These are phyloP conservation scores for Thripadectes ignobilis DNA, from an alignment of 2,797 vertebrate species.

Conservation along the genomic window DNA sequence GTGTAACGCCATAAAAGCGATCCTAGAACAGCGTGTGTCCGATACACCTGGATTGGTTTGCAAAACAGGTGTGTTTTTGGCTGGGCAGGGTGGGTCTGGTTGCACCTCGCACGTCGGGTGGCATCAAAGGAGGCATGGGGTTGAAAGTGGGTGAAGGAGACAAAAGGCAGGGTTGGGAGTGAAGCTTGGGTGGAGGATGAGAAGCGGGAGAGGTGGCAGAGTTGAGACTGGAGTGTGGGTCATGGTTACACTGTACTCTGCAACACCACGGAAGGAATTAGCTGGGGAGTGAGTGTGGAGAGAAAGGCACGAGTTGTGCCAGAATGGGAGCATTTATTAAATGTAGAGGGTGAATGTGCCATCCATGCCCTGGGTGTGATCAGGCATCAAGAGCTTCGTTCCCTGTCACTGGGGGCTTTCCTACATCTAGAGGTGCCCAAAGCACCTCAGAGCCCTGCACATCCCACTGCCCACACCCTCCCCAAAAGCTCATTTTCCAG, in stretches of 20 bases:
- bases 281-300: background rate
- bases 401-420: background rate
- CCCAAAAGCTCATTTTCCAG: background rate
- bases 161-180: slow-evolving; percentile 65
- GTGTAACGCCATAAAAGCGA: background rate
- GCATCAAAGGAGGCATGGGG: slow-evolving; percentile 60
- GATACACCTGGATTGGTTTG: background rate
- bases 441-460: fast-evolving
- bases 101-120: slow-evolving; percentile 7
- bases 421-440: background rate
- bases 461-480: background rate
- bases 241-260: background rate
- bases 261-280: background rate
- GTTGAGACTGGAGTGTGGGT: slow-evolving; percentile 36
- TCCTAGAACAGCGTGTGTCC: background rate
- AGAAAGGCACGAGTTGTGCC: background rate
- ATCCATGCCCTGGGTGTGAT: background rate
- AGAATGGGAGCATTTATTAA: background rate
- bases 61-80: slow-evolving; percentile 48
- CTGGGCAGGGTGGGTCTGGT: slow-evolving; percentile 53
- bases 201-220: slow-evolving; percentile 42
- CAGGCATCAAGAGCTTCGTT: background rate
- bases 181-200: slow-evolving; percentile 62
- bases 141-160: slow-evolving; percentile 67
- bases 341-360: background rate